phyloP scores from a whole-genome alignment of 2,888 invertebrate species.

The Leptopilina drosophilae region DNA sequence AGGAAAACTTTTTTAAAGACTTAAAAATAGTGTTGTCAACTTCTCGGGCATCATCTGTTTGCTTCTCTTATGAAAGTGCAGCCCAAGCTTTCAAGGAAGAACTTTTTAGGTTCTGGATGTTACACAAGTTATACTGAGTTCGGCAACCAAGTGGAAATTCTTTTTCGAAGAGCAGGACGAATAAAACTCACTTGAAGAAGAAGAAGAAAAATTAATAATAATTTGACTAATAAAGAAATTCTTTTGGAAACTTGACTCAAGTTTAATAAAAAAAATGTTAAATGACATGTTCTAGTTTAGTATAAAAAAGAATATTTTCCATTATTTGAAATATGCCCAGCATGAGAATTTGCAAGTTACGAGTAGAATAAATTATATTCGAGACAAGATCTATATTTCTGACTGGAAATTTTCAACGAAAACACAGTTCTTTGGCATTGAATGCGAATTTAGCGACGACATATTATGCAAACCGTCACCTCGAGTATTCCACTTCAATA shows the following conservation, averaged over 20 bases:
- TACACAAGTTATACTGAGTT: conserved; percentile 15
- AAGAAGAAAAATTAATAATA: conserved; percentile 38
- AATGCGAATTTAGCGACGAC: conserved; percentile 40
- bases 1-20: background rate
- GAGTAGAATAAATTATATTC: background rate
- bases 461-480: conserved; percentile 48
- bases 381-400: background rate
- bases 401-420: background rate
- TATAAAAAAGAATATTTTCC: too few relatives aligned
- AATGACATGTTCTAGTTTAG: too few relatives aligned
- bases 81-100: conserved; percentile 24
- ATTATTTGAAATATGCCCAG: too few relatives aligned
- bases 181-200: background rate
- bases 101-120: conserved; percentile 9
- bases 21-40: background rate
- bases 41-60: background rate
- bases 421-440: conserved; percentile 22
- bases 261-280: too few relatives aligned
- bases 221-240: background rate
- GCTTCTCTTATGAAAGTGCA: conserved; percentile 17
- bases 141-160: background rate
- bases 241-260: background rate
- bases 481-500: conserved; percentile 49
- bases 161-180: background rate
- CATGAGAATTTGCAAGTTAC: background rate